These are phyloP conservation scores for Capromys pilorides DNA, from an alignment of 2,797 vertebrate genomes.

Conservation along the genomic window DNA sequence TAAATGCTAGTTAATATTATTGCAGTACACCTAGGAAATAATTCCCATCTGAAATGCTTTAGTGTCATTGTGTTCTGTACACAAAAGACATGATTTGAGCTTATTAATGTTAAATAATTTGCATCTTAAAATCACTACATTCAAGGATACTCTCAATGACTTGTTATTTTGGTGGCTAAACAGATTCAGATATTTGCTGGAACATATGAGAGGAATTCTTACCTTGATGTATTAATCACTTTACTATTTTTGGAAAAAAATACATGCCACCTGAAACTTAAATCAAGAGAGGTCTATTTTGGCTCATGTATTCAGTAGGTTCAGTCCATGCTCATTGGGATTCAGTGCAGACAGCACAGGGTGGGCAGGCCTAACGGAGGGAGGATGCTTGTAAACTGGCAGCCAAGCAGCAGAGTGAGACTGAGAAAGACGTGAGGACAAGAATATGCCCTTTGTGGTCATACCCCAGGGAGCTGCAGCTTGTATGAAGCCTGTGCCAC, in stretches of 20 bases:
- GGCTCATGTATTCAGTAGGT: not conserved
- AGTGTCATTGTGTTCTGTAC: not conserved
- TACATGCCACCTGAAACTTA: not conserved
- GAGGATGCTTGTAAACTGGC: not conserved
- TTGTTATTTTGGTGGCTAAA: not conserved
- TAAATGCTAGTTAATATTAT: not conserved
- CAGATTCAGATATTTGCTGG: not conserved
- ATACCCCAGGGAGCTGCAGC: not conserved
- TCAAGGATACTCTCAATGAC: not conserved
- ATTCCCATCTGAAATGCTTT: not conserved
- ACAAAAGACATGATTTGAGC: not conserved
- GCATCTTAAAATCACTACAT: not conserved
- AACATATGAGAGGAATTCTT: not conserved
- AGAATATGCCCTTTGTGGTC: not conserved
- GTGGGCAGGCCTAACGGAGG: not conserved
- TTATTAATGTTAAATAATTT: conserved; percentile 22
- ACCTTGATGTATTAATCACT: not conserved
- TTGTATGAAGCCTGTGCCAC: not conserved
- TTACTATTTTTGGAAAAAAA: not conserved
- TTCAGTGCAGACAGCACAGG: not conserved
- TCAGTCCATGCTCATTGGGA: not conserved
- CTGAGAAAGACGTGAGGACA: not conserved
- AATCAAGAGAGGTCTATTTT: not conserved
- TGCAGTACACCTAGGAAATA: not conserved
- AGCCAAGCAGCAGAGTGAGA: not conserved